Percentiles rank a stretch among this genome's conserved stretches.
Evolutionary conservation across 2,797 vertebrate genomes (phyloP).

Genomic region (Siniperca obscura): DNA sequence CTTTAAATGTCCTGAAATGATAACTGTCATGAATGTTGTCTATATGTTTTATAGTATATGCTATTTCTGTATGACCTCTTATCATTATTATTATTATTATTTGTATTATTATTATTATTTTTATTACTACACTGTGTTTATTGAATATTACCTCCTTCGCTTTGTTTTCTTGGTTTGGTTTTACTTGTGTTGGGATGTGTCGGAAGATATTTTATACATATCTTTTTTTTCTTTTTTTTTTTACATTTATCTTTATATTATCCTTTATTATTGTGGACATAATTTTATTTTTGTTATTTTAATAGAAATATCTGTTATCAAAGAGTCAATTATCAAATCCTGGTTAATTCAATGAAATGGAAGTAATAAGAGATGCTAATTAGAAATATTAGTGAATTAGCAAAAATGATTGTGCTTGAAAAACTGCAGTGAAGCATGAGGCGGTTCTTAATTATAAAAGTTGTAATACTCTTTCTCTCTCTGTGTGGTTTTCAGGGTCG

Average conservation of each 20-base stretch:
- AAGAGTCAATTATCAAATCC: background rate
- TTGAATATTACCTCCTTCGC: background rate
- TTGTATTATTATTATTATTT: too few relatives aligned
- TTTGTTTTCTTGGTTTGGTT: background rate
- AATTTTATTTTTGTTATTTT: background rate
- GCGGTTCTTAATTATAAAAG: background rate
- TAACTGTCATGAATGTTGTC: background rate
- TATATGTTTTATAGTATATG: background rate
- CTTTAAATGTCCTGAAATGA: background rate
- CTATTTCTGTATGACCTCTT: background rate
- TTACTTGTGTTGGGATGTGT: background rate
- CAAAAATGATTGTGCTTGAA: background rate
- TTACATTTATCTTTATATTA: background rate
- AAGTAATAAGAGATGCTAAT: background rate
- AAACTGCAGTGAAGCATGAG: background rate
- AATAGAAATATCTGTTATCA: background rate
- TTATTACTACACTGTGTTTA: background rate
- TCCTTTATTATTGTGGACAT: background rate
- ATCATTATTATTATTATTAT: too few relatives aligned
- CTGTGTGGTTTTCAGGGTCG: constrained; percentile 87
- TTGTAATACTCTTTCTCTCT: background rate
- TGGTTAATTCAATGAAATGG: background rate
- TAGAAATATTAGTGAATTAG: background rate
- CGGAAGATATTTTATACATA: background rate
- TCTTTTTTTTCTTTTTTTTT: background rate